Evolutionary conservation across 1,140 invertebrate species (phyloP).

Genomic region (Cyclina sinensis): DNA sequence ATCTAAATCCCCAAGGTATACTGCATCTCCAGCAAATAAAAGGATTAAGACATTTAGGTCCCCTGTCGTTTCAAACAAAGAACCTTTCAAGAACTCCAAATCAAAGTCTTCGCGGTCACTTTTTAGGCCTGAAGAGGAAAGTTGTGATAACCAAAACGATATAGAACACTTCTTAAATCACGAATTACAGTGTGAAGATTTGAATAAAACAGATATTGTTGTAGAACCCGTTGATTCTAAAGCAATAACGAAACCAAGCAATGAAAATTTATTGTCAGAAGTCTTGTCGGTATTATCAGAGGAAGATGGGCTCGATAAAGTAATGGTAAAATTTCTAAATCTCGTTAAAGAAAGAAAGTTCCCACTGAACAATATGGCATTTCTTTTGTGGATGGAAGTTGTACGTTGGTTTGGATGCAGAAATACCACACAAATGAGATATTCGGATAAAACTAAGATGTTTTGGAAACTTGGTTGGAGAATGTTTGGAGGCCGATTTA

Average conservation of each 20-base stretch:
- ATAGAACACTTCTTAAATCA: neutral
- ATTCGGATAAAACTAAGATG: conserved; percentile 58
- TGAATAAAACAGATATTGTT: neutral
- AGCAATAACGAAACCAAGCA: too few species aligned
- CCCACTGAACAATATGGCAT: conserved; percentile 48
- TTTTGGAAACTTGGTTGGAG: conserved; percentile 67
- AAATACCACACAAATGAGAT: conserved; percentile 53
- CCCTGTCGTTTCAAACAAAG: neutral
- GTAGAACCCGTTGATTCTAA: too few species aligned
- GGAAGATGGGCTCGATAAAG: conserved; percentile 12
- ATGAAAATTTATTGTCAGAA: neutral
- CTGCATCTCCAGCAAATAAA: neutral
- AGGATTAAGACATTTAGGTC: neutral
- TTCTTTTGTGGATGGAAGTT: conserved; percentile 60
- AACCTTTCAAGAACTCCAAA: neutral
- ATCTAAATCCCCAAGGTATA: too few species aligned
- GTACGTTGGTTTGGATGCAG: conserved; percentile 59
- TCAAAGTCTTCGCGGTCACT: neutral
- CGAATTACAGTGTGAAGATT: neutral
- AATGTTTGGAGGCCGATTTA: conserved; percentile 67
- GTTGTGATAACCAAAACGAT: neutral
- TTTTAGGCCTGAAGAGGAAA: too few species aligned
- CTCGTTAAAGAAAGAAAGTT: conserved; percentile 44
- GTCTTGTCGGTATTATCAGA: conserved; percentile 23
- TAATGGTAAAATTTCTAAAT: conserved; percentile 47